Evolutionary conservation across 2,888 invertebrate species (phyloP), one percentile per base, ranked within the genome.

Genomic region (Pherbina coryleti): DNA sequence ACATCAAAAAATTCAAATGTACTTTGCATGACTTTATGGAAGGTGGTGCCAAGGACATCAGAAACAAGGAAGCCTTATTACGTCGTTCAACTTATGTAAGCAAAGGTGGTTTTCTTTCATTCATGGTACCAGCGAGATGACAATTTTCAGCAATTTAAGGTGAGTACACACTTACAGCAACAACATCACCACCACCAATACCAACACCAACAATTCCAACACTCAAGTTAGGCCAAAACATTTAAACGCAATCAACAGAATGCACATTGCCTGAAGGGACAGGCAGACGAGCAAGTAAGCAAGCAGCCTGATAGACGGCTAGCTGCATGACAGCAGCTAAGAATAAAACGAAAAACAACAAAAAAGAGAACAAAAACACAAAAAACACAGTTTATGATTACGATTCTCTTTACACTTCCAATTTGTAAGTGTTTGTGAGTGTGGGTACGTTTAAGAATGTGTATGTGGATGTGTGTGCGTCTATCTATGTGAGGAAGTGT

Each of bases 161-260:
- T 60, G 60, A 60, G 2, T 44, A 44, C 44, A 44, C 44, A 44
- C 7, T 14, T 7, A 2, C 44, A 44, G 11, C 11, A 44, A 1
- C 11, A 44, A 9, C 28, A 60, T 9, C 25, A 60, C 9, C 28
- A 11, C 22, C 25, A 60, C 17, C 60, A 60, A 28, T n/a, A 60
- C 22, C 5, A 57, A 22, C 7, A 55, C 19, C 55, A 55, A 55
- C 55, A n/a, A 55, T n/a, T n/a, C 22, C 55, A 9, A 19, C 55
- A 66, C 64, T 34, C 64, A 31, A 66, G 3, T 14, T 19, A 34
- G 64, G 64, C 17, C 64, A 66, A 66, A 66, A 66, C 64, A 31
- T 66, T 66, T 66, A 66, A 66, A 34, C 28, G 5, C 64, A 66
- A 66, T 66, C 64, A 34, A 34, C 64, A 66, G 64, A n/a, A 66